Base-by-base conservation (phyloP, 2,888 invertebrate genomes). In the Metellina segmentata region DNA sequence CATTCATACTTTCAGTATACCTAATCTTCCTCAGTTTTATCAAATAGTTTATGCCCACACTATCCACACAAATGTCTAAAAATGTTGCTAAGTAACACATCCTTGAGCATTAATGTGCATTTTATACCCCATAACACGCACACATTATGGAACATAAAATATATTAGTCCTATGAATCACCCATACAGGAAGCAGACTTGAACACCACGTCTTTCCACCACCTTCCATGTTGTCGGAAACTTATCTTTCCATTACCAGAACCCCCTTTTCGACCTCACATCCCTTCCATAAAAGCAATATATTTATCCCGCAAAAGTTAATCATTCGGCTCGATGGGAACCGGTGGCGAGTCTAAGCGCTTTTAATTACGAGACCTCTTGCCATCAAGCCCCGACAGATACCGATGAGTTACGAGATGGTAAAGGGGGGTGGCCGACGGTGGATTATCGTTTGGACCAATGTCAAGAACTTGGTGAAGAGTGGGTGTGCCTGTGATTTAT, bases 351-450 rank as follows among this genome's bases (percentile, higher is more conserved):
- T 20, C 85, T 90, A 85, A 83, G 78, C 85, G 49, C 83, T 90
- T 90, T 90, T 90, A 90, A 85, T 90, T 90, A 90, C 82, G 82
- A 61, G 49, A 51, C 48, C 75, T 69, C 53, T 51, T 19, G 83
- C 81, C 61, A 85, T 85, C 89, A 90, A 72, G 19, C 71, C 53
- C 7, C n/a, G 77, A 77, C 89, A 85, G 83, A 74, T 90, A 77
- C 78, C 83, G 51, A 90, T 85, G 77, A 90, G n/a, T 90, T 90
- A 83, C 83, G 79, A 72, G 34, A 34, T 34, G 34, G 34, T 34
- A 4, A 51, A 6, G 61, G 61, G 61, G 61, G 61, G 61, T 16
- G 9, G 19, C 16, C 9, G 48, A 52, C n/a, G 52, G 34, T 34
- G 78, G 51, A 85, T 85, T 85, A 85, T 85, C 85, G 75, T 9